phyloP scores from a whole-genome alignment of 2,113 vertebrate genomes.

The Nymphicus hollandicus region DNA sequence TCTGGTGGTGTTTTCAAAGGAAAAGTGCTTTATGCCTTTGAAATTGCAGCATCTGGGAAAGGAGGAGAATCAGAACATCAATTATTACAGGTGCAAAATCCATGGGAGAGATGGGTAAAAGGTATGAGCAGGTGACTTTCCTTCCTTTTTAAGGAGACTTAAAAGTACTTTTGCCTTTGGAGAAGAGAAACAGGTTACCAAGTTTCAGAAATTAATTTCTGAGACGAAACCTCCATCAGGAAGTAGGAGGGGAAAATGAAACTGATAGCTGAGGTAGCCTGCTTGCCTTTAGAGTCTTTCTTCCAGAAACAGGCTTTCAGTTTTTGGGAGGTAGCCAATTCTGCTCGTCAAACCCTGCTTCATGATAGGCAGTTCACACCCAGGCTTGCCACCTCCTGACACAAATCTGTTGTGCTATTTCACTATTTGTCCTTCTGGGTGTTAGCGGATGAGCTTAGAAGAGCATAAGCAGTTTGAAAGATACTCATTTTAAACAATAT shows the following conservation, averaged over 20 bases:
- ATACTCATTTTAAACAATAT: neutral
- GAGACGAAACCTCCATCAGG: neutral
- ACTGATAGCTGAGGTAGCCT: neutral
- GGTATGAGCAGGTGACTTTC: neutral
- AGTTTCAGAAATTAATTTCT: neutral
- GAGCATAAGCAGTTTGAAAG: neutral
- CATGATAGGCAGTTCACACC: slow-evolving; percentile 58
- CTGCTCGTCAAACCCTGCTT: slow-evolving; percentile 20
- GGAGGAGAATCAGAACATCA: neutral
- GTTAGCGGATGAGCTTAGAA: neutral
- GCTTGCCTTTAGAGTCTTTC: neutral
- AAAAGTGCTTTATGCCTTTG: neutral
- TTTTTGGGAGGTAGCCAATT: slow-evolving; percentile 42
- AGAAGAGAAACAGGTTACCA: neutral
- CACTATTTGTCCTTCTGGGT: slow-evolving; percentile 42
- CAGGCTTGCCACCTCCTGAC: slow-evolving; percentile 57
- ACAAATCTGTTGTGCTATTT: slow-evolving; percentile 64
- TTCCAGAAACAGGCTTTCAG: neutral
- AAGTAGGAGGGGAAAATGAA: neutral
- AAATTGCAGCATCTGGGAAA: neutral
- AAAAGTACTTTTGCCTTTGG: neutral
- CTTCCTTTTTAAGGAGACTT: neutral
- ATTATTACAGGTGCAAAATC: neutral
- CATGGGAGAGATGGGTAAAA: neutral
- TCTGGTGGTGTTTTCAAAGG: neutral